Conservation (phyloP, 2,888 invertebrate species). For the Sussaba pulchella region DNA sequence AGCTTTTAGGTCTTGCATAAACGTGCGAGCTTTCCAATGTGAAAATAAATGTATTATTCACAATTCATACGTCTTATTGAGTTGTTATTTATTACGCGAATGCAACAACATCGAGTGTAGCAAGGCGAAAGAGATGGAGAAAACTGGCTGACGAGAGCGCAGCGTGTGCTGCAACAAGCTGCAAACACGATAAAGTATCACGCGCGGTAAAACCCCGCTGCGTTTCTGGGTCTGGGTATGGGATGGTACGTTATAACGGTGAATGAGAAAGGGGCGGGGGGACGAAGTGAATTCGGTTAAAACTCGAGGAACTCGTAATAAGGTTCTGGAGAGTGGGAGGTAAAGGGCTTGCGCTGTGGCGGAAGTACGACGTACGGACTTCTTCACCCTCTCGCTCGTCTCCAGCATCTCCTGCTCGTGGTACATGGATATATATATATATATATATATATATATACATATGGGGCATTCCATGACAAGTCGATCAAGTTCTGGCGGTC, state of each 20-base stretch:
- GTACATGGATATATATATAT: conserved; percentile 16
- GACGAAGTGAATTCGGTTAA: conserved; percentile 65
- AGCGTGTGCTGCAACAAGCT: background rate
- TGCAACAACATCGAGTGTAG: conserved; percentile 4
- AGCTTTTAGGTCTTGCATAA: conserved; percentile 15
- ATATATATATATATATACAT: background rate
- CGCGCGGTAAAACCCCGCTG: conserved; percentile 22
- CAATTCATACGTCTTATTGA: conserved; percentile 29
- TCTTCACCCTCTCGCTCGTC: conserved; percentile 12
- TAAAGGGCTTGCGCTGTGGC: conserved; percentile 14
- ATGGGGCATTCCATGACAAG: too few relatives aligned
- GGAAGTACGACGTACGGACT: conserved; percentile 35
- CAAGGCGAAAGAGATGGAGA: background rate
- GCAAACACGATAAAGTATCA: conserved; percentile 30
- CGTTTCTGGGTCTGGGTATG: conserved; percentile 15
- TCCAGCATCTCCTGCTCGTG: conserved; percentile 3
- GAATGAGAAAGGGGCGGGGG: conserved; percentile 21
- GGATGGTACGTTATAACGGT: background rate
- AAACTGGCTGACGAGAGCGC: background rate
- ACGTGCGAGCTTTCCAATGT: conserved; percentile 6
- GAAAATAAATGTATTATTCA: conserved; percentile 47
- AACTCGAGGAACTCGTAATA: conserved; percentile 65
- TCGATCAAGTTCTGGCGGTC: too few relatives aligned
- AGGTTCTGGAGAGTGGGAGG: conserved; percentile 47
- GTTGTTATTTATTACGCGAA: background rate